A percentile compares a stretch with the other conserved stretches of the same genome.
phyloP scores from a whole-genome alignment of 2,888 invertebrate species.

The Girardia tigrina region DNA sequence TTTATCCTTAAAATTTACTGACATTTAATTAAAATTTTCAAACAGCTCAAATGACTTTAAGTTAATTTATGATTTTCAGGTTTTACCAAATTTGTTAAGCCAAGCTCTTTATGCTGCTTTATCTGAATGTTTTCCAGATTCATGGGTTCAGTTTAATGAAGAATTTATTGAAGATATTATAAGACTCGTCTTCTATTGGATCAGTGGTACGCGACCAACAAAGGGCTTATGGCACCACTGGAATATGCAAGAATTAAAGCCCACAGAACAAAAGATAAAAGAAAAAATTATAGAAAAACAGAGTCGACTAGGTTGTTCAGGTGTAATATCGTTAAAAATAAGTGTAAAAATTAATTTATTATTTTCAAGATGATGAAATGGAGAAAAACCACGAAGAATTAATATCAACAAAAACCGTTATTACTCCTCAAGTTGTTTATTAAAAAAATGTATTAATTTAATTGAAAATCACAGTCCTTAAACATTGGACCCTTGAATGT shows the following conservation, averaged over 20 bases:
- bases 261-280: conserved; percentile 43
- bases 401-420: background rate
- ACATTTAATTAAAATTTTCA: too few relatives aligned
- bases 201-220: conserved; percentile 44
- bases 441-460: background rate
- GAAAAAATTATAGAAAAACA: conserved; percentile 43
- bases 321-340: background rate
- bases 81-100: conserved; percentile 42
- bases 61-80: too few relatives aligned
- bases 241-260: conserved; percentile 45
- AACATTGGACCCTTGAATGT: background rate
- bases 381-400: background rate
- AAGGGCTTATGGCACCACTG: conserved; percentile 44
- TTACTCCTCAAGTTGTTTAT: background rate
- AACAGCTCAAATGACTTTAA: too few relatives aligned
- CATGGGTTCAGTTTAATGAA: conserved; percentile 47
- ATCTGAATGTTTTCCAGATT: conserved; percentile 47
- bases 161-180: conserved; percentile 45
- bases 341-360: background rate
- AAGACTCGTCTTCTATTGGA: conserved; percentile 44
- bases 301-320: background rate
- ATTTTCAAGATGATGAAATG: background rate
- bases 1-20: too few relatives aligned
- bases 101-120: conserved; percentile 46
- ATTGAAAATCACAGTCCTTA: background rate